phyloP scores from a whole-genome alignment of 2,113 vertebrate genomes.

The Grammomys surdaster region DNA sequence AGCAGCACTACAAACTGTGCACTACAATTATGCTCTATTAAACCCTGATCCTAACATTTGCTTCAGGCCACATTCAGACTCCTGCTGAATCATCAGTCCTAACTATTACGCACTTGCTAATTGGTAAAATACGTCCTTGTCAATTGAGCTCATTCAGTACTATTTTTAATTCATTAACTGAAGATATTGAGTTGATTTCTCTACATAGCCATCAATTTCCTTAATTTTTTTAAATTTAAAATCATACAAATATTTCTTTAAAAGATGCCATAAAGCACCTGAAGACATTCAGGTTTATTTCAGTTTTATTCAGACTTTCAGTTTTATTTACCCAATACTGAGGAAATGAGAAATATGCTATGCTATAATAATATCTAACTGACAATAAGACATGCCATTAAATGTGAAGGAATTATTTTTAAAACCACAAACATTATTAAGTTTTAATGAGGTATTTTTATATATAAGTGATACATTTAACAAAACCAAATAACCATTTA shows the following conservation, averaged over 20 bases:
- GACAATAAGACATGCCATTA: conserved; percentile 64
- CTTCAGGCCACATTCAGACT: conserved; percentile 64
- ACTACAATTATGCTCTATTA: conserved; percentile 51
- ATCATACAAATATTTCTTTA: conserved; percentile 38
- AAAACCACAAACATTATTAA: conserved; percentile 52
- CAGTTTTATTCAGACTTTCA: too few relatives aligned
- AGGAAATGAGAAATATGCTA: conserved; percentile 54
- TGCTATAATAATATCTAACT: conserved; percentile 59
- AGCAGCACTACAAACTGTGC: background rate
- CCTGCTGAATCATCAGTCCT: conserved; percentile 72
- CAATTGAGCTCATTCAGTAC: conserved; percentile 71
- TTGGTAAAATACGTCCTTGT: conserved; percentile 73
- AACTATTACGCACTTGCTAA: conserved; percentile 69
- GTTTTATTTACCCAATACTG: conserved; percentile 58
- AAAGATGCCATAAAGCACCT: background rate
- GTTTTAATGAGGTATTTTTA: conserved; percentile 60
- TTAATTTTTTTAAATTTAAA: conserved; percentile 22
- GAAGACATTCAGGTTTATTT: too few relatives aligned
- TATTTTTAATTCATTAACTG: conserved; percentile 78
- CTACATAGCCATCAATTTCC: conserved; percentile 46
- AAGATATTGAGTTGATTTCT: conserved; percentile 76
- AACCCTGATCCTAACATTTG: conserved; percentile 66
- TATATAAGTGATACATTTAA: conserved; percentile 63
- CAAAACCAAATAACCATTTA: conserved; percentile 57
- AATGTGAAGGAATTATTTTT: conserved; percentile 47